A percentile compares a stretch with the other conserved stretches of the same genome.
These are phyloP conservation scores for Gallinago stenura DNA, from an alignment of 2,797 vertebrate genomes.

Conservation along the genomic window DNA sequence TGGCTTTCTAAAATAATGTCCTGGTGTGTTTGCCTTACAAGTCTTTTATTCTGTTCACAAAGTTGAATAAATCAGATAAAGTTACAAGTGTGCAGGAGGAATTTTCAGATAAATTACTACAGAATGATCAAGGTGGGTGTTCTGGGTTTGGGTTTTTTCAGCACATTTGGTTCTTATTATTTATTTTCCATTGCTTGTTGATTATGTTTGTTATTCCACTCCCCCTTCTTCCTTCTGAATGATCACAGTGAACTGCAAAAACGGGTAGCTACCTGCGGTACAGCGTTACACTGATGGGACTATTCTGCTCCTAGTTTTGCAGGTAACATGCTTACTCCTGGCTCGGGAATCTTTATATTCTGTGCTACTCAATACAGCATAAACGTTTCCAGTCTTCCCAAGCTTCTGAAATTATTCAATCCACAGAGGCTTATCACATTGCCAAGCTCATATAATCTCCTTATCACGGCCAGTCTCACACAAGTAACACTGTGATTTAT, in stretches of 20 bases:
- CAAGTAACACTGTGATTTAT: constrained; percentile 15
- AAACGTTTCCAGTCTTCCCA: neutral
- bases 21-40: neutral
- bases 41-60: constrained; percentile 5
- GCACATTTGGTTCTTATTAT: neutral
- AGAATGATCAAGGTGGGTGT: neutral
- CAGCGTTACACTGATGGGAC: neutral
- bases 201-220: neutral
- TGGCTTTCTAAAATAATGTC: constrained; percentile 41
- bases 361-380: neutral
- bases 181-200: neutral
- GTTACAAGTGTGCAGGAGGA: neutral
- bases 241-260: neutral
- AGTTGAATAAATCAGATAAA: constrained; percentile 11
- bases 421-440: constrained; percentile 25
- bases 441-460: constrained; percentile 37
- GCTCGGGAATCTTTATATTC: neutral
- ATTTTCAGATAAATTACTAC: neutral
- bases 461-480: constrained; percentile 16
- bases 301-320: neutral
- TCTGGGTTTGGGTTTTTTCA: neutral
- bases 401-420: neutral
- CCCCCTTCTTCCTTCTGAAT: neutral
- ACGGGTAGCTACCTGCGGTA: neutral
- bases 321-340: neutral